Conservation (phyloP, 92 coral and sea anemone species). For the Bergia puertoricense region DNA sequence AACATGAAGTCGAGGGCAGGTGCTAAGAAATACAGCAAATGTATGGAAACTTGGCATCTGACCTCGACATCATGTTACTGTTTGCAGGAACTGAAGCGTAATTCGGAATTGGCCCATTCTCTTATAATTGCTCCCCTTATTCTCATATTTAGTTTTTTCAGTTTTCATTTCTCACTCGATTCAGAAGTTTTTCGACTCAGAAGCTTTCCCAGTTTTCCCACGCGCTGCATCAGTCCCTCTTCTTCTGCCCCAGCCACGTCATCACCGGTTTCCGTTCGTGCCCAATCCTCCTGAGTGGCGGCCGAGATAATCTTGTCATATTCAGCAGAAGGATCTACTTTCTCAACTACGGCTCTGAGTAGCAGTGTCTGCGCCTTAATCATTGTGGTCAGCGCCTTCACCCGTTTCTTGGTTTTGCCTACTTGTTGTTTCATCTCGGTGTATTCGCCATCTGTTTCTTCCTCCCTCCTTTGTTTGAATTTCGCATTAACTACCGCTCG, state of each 20-base stretch:
- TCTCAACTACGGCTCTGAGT: constrained; percentile 23
- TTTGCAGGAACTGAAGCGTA: too few species aligned
- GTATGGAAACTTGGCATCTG: too few species aligned
- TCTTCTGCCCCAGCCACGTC: neutral
- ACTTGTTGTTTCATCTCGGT: constrained; percentile 17
- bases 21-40: too few species aligned
- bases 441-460: constrained; percentile 8
- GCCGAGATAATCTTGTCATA: constrained; percentile 12
- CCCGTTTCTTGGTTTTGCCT: constrained; percentile 36
- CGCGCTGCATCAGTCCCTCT: constrained; percentile 7
- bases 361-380: constrained; percentile 36
- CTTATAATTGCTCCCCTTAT: too few species aligned
- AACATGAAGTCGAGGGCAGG: too few species aligned
- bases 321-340: constrained; percentile 11
- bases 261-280: neutral
- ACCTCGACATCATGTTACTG: too few species aligned
- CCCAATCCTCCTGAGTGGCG: neutral
- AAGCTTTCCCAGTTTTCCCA: constrained; percentile 29
- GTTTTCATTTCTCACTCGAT: neutral
- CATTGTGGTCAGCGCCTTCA: constrained; percentile 38
- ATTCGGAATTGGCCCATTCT: too few species aligned
- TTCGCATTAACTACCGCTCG: neutral
- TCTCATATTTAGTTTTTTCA: neutral
- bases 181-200: neutral
- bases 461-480: neutral